Evolutionary conservation across 2,797 vertebrate genomes (phyloP).

Genomic region (Pangasius mekongensis): DNA sequence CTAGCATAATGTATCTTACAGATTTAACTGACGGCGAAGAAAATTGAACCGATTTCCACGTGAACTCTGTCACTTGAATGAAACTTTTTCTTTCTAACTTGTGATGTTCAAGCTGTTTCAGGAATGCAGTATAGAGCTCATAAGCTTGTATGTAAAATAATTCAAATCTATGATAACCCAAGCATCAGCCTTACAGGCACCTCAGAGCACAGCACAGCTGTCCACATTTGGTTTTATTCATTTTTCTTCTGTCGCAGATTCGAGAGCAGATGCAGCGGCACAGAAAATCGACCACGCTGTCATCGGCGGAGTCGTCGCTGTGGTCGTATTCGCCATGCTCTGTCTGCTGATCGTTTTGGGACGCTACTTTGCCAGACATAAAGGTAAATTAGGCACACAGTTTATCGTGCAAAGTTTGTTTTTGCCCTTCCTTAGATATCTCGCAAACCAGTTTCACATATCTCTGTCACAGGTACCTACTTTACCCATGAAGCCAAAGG

Average conservation of each 20-base stretch:
- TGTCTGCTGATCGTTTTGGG: conserved; percentile 97
- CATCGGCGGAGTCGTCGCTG: conserved; percentile 96
- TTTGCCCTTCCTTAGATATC: conserved; percentile 32
- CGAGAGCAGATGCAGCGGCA: conserved; percentile 89
- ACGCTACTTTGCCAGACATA: conserved; percentile 98
- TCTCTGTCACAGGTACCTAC: conserved; percentile 88
- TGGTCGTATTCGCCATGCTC: conserved; percentile 98
- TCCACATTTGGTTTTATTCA: conserved; percentile 37
- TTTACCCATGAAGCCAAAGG: conserved; percentile 99
- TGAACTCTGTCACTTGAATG: not conserved
- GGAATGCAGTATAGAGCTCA: not conserved
- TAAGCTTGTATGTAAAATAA: not conserved
- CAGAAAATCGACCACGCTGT: conserved; percentile 96
- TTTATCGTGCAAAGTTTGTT: not conserved
- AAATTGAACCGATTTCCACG: too few relatives aligned
- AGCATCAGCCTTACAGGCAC: not conserved
- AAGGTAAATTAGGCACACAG: conserved; percentile 81
- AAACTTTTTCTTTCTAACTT: not conserved
- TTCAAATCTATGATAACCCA: not conserved
- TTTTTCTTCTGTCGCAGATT: conserved; percentile 81
- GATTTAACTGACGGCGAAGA: not conserved
- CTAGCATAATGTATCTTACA: not conserved
- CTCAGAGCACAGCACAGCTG: conserved; percentile 19
- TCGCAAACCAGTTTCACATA: not conserved
- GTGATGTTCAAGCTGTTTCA: not conserved